Conservation (phyloP, 1,140 invertebrate species). For the Ptiloglossa arizonensis region DNA sequence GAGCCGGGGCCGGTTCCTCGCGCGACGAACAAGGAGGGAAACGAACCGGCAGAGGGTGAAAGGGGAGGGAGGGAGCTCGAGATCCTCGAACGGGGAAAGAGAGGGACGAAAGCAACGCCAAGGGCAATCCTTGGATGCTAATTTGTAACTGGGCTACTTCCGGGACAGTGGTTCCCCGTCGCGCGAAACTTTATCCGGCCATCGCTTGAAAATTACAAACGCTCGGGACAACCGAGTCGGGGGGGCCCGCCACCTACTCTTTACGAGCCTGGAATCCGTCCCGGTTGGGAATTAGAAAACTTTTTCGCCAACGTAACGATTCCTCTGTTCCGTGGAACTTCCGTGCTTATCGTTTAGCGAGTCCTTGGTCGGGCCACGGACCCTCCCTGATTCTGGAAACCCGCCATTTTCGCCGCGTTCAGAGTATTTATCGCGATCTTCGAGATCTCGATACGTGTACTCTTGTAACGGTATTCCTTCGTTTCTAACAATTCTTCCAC, state of each 20-base stretch:
- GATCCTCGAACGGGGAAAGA: conserved; percentile 49
- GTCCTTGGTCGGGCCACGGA: no score
- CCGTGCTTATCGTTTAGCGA: conserved; percentile 13
- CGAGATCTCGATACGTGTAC: no score
- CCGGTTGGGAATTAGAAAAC: conserved; percentile 31
- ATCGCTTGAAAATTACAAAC: conserved; percentile 51
- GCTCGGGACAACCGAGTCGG: no score
- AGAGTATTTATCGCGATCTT: no score
- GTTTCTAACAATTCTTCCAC: no score
- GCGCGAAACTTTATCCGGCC: conserved; percentile 61
- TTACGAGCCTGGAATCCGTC: not conserved
- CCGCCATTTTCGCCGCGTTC: no score
- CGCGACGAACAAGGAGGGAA: conserved; percentile 42
- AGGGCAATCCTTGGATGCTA: conserved; percentile 80
- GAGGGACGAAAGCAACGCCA: conserved; percentile 70
- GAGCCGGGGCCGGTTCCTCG: conserved; percentile 26
- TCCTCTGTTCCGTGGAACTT: conserved; percentile 4
- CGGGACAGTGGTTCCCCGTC: conserved; percentile 76
- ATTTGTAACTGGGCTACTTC: conserved; percentile 81
- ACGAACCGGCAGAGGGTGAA: no score
- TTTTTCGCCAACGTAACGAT: conserved; percentile 19
- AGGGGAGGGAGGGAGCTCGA: conserved; percentile 51
- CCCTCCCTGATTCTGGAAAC: no score
- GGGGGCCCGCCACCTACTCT: no score
- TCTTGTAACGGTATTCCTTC: no score